Evolutionary conservation across 2,888 invertebrate genomes (phyloP), one percentile per base, ranked within the genome.

Genomic region (Cantharis flavilabris): DNA sequence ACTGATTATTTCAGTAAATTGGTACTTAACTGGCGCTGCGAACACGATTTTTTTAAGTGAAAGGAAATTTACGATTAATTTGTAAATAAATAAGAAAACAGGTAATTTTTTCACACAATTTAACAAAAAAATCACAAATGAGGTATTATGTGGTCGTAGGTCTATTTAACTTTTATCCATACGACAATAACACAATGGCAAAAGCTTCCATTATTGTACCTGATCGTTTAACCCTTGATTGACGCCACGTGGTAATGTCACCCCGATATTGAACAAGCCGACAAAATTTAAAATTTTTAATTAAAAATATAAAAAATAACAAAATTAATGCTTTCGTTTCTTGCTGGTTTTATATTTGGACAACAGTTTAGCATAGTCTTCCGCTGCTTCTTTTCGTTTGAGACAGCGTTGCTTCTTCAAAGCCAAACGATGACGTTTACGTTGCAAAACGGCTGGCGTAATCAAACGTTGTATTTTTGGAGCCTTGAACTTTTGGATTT

Each of bases 401-500:
- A 93, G 90, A 81, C 94, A 93, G 83, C 94, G 92, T 88, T 94
- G 94, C 91, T 95, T 95, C 92, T 97, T 97, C 84, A 97, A 90
- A 9, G 97, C 96, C 85, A 95, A 88, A 85, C 95, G 93, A 89
- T 96, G 96, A 87, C 97, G 94, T 89, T 98, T 97, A 85, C 97
- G 94, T 89, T 93, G 95, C 82, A 98, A 90, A 33, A 96, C 95
- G 72, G 93, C 91, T 70, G 98, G 98, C 63, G 98, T 98, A 82
- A 98, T 95, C 84, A 98, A 91, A 86, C 98, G 94, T 90, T 98
- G 98, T 86, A 98, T 98, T 90, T 95, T 98, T 79, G 98, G 98
- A 87, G 95, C 96, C 88, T 94, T 16, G 1, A 16, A 16, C 16
- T 16, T 16, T 1, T 16, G 16, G 1, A 16, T 16, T 16, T 16